Percentiles rank a stretch among this genome's conserved stretches.
phyloP scores from a whole-genome alignment of 2,113 vertebrate species.

The Coptodon rendalli region DNA sequence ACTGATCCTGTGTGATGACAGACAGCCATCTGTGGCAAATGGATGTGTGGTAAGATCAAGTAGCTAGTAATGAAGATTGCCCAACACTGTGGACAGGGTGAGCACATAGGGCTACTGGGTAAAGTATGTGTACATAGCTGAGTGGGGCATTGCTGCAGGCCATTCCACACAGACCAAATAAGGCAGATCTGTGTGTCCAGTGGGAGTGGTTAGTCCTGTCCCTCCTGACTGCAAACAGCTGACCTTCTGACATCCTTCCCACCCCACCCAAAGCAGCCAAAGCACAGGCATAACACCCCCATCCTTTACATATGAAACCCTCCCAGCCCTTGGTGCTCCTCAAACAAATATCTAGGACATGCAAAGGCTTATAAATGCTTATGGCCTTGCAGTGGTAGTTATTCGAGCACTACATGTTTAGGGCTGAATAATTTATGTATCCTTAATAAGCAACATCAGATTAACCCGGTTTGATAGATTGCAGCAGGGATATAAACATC shows the following conservation, averaged over 20 bases:
- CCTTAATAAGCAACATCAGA: neutral
- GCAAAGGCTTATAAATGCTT: neutral
- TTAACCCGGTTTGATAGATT: neutral
- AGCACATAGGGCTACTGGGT: neutral
- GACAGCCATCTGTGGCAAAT: neutral
- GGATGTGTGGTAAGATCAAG: neutral
- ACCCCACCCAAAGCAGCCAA: neutral
- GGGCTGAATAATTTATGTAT: neutral
- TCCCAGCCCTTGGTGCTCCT: neutral
- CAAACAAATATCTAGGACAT: conserved; percentile 16
- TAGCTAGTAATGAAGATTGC: neutral
- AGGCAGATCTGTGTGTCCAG: conserved; percentile 41
- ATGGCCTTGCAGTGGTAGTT: neutral
- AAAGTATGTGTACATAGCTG: neutral
- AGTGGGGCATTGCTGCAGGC: conserved; percentile 1
- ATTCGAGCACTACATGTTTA: neutral
- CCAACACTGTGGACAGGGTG: neutral
- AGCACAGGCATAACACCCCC: neutral
- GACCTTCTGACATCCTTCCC: conserved; percentile 46
- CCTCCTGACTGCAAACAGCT: conserved; percentile 42
- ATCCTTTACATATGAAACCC: neutral
- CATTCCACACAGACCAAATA: conserved; percentile 47
- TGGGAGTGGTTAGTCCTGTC: conserved; percentile 27
- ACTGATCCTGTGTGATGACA: neutral
- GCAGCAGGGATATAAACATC: neutral